phyloP scores from a whole-genome alignment of 2,113 vertebrate species.

The Rutilus rutilus region DNA sequence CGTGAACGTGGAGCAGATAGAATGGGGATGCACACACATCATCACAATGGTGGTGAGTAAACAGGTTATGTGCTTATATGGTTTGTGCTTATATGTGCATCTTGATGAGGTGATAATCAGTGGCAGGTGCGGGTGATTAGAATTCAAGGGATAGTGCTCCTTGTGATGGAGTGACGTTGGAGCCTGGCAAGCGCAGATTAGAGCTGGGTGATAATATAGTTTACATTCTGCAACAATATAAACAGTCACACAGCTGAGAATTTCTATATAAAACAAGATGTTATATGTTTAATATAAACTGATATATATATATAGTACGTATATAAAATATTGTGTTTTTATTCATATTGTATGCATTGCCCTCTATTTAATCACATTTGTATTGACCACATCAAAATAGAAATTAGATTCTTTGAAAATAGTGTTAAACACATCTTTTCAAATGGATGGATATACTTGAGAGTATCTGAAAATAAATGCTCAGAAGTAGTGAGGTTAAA shows the following conservation, averaged over 20 bases:
- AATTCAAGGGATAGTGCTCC: too few relatives aligned
- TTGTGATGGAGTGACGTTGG: too few relatives aligned
- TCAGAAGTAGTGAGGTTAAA: slow-evolving; percentile 32
- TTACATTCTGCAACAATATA: neutral
- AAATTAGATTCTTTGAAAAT: neutral
- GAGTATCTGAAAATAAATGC: slow-evolving; percentile 30
- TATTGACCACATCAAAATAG: neutral
- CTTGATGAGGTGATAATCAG: too few relatives aligned
- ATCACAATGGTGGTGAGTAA: too few relatives aligned
- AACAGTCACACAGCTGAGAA: neutral
- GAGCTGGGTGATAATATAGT: too few relatives aligned
- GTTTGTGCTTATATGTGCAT: too few relatives aligned
- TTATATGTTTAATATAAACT: neutral
- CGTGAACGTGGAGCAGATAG: too few relatives aligned
- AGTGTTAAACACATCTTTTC: slow-evolving; percentile 45
- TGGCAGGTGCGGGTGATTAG: too few relatives aligned
- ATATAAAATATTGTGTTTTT: neutral
- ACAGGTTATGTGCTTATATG: too few relatives aligned
- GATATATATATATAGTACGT: neutral
- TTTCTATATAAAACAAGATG: neutral
- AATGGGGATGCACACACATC: too few relatives aligned
- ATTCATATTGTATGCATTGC: neutral
- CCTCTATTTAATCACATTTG: neutral
- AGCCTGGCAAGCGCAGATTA: too few relatives aligned
- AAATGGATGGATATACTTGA: slow-evolving; percentile 46